Evolutionary conservation across 2,888 invertebrate species (phyloP), one percentile per base, ranked within the genome.

Genomic region (Merodon equestris): DNA sequence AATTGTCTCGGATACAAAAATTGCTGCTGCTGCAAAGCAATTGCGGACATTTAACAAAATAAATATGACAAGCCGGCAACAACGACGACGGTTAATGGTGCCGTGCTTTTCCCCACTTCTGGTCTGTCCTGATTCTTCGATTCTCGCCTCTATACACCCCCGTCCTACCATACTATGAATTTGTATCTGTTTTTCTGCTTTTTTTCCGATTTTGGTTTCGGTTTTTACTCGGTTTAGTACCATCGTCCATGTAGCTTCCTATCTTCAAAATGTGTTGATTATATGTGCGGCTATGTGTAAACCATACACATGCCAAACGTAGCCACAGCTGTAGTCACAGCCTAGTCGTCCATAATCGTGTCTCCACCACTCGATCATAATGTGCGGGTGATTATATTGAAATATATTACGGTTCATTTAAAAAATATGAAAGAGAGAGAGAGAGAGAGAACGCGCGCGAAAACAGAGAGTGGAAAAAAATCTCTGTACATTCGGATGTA

Each of bases 1-100:
- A 84, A 84, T 84, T 84, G 84, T 82, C 82, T 83, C 82, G 82
- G 27, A 84, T 81, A 82, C 82, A 83, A 84, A 84, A 84, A 82
- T 83, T 83, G 82, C 83, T 82, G 77, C 82, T 83, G 77, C 82
- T 73, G 77, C 77, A 83, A 83, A 83, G 82, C 83, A 83, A 83
- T 84, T 84, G 83, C 74, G 70, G 77, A 66, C 82, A 83, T 83
- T 82, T 74, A 82, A 82, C 79, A 71, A 82, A 82, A 74, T 76
- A 81, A 77, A 82, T 67, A 74, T 75, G 61, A 48, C 54, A 81
- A 50, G 36, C 45, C 34, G 42, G 38, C 34, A 38, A n/a, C 40
- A 40, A 40, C n/a, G 27, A 27, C 3, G 7, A 17, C 27, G 53
- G n/a, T 50, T 56, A 63, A 54, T 57, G 57, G 58, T 53, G 64